phyloP scores from a whole-genome alignment of 2,797 vertebrate species.

The Holocentrus rufus region DNA sequence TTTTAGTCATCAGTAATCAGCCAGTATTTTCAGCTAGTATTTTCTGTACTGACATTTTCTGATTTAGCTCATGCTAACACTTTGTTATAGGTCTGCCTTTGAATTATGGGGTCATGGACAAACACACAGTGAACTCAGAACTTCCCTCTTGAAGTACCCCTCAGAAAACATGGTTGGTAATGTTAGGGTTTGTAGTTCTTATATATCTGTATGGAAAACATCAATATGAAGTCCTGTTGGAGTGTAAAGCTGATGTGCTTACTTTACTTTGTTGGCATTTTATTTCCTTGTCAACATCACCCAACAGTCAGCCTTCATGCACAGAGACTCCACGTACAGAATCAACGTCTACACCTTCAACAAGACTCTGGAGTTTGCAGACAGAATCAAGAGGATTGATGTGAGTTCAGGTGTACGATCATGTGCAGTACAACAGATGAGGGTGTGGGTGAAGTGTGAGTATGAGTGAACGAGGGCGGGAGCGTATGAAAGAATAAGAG shows the following conservation, averaged over 20 bases:
- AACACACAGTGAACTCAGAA: slow-evolving; percentile 86
- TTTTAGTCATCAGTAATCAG: neutral
- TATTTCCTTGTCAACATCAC: slow-evolving; percentile 4
- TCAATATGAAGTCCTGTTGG: neutral
- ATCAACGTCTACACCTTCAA: slow-evolving; percentile 95
- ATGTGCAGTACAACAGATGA: neutral
- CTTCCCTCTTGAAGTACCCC: slow-evolving; percentile 88
- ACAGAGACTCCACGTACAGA: slow-evolving; percentile 91
- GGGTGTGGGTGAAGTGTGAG: neutral
- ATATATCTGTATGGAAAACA: too few relatives aligned
- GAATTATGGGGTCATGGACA: slow-evolving; percentile 95
- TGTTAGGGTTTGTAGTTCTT: neutral
- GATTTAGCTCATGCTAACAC: neutral
- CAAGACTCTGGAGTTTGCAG: slow-evolving; percentile 90
- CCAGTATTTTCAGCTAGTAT: neutral
- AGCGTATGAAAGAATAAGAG: too few relatives aligned
- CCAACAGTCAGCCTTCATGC: slow-evolving; percentile 87
- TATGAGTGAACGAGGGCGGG: too few relatives aligned
- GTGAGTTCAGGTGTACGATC: slow-evolving; percentile 81
- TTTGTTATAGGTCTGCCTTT: slow-evolving; percentile 89
- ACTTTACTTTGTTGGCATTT: neutral
- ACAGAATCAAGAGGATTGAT: slow-evolving; percentile 93
- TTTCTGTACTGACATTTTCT: neutral
- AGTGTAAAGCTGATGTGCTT: neutral
- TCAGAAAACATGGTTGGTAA: slow-evolving; percentile 88